phyloP scores from a whole-genome alignment of 2,797 vertebrate species.

The Pseudocheirus occidentalis region DNA sequence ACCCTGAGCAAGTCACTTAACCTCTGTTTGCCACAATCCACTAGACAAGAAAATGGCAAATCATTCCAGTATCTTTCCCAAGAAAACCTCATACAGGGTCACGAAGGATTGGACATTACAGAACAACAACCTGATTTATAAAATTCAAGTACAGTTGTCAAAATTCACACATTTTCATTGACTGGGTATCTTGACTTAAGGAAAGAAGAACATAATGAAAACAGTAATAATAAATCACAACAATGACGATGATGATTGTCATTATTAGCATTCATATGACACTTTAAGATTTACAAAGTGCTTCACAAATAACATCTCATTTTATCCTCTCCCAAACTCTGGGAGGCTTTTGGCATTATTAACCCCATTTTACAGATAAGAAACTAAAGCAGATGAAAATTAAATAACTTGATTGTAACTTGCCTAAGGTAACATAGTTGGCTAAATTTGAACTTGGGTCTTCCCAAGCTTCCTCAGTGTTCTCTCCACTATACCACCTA shows the following conservation, averaged over 20 bases:
- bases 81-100: not conserved
- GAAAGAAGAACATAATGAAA: not conserved
- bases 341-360: not conserved
- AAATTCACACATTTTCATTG: not conserved
- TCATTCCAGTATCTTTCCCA: not conserved
- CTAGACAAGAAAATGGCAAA: not conserved
- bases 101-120: not conserved
- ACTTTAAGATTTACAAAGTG: not conserved
- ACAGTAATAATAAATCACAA: not conserved
- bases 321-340: not conserved
- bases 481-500: not conserved
- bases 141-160: not conserved
- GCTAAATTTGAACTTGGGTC: not conserved
- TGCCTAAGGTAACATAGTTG: not conserved
- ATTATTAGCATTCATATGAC: not conserved
- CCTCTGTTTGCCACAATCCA: not conserved
- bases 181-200: not conserved
- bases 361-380: not conserved
- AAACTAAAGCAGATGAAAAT: not conserved
- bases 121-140: not conserved
- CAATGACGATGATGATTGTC: not conserved
- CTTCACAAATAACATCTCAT: not conserved
- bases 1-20: not conserved
- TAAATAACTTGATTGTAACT: not conserved
- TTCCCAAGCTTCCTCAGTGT: not conserved